Evolutionary conservation across 2,113 vertebrate species (phyloP).

Genomic region (Canis aureus): DNA sequence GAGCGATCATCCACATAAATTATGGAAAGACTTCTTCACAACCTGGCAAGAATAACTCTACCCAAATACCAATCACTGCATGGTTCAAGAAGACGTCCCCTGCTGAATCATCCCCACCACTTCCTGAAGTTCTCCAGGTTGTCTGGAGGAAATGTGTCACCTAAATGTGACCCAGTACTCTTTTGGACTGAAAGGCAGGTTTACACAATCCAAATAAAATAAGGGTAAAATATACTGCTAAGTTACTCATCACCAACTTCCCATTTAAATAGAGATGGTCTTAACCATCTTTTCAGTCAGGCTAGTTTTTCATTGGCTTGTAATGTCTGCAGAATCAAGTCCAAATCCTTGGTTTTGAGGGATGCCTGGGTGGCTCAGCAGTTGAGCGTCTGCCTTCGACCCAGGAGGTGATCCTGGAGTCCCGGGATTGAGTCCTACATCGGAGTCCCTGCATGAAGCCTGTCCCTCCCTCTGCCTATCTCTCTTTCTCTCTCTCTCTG

Average conservation of each 20-base stretch:
- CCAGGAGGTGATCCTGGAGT: too few species aligned
- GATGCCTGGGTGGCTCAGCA: too few species aligned
- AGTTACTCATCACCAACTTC: not conserved
- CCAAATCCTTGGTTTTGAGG: not conserved
- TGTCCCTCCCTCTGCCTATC: too few species aligned
- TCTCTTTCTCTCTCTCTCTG: too few species aligned
- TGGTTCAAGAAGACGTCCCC: not conserved
- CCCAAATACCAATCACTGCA: not conserved
- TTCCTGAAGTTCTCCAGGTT: conserved; percentile 9
- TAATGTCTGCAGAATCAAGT: not conserved
- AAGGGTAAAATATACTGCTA: not conserved
- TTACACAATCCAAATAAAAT: conserved; percentile 5
- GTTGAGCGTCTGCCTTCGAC: too few species aligned
- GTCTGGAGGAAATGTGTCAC: conserved; percentile 52
- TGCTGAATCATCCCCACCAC: not conserved
- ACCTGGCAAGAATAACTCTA: not conserved
- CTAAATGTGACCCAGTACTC: not conserved
- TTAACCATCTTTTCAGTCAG: not conserved
- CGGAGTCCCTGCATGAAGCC: too few species aligned
- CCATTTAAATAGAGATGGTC: not conserved
- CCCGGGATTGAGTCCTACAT: too few species aligned
- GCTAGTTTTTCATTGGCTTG: not conserved
- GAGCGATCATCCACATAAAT: not conserved
- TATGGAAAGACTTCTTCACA: not conserved
- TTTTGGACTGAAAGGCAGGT: conserved; percentile 22